A percentile compares a stretch with the other conserved stretches of the same genome.
Conservation (phyloP, 2,797 vertebrate species). For the Myotis planiceps region DNA sequence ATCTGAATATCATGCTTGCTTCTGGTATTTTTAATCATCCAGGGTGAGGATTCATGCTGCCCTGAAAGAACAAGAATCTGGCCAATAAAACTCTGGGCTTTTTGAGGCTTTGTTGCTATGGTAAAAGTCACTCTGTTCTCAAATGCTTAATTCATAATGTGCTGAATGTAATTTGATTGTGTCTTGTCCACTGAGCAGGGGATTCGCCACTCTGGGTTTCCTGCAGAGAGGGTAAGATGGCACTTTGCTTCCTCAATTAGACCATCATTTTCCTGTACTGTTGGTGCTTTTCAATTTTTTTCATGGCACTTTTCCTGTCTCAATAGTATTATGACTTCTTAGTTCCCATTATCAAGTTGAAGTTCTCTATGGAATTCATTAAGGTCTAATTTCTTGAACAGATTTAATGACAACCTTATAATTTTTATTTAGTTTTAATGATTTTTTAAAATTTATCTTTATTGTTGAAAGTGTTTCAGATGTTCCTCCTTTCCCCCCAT, state of each 20-base stretch:
- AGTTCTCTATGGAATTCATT: conserved; percentile 30
- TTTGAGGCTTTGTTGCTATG: not conserved
- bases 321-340: not conserved
- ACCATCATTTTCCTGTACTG: not conserved
- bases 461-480: not conserved
- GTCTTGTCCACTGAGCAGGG: conserved; percentile 60
- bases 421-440: not conserved
- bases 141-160: conserved; percentile 53
- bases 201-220: conserved; percentile 51
- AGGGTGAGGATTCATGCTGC: not conserved
- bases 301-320: conserved; percentile 17
- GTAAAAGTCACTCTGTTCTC: conserved; percentile 58
- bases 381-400: not conserved
- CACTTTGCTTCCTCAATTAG: conserved; percentile 58
- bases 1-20: not conserved
- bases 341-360: not conserved
- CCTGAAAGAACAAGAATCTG: not conserved
- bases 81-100: conserved; percentile 35
- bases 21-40: not conserved
- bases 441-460: not conserved
- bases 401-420: not conserved
- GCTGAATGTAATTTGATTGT: conserved; percentile 46
- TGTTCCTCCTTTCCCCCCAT: not conserved
- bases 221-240: conserved; percentile 62
- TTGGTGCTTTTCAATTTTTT: not conserved